Percentiles rank a stretch among this genome's conserved stretches.
Evolutionary conservation across 2,113 vertebrate species (phyloP).

Genomic region (Thymallus thymallus): DNA sequence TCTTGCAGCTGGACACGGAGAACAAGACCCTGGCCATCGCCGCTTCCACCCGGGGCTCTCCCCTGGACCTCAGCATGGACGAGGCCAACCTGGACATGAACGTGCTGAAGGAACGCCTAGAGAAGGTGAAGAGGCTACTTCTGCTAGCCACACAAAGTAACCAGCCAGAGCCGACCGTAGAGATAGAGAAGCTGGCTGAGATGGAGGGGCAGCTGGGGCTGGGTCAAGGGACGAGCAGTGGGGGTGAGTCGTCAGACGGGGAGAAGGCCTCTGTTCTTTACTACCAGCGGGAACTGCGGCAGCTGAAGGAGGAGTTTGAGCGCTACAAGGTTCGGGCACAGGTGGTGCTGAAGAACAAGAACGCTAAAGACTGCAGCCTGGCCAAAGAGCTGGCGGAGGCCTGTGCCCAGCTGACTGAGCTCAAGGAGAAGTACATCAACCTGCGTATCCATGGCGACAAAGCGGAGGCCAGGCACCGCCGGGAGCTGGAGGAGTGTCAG

Average conservation of each 20-base stretch:
- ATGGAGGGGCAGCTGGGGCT: constrained; percentile 42
- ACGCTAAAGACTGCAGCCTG: constrained; percentile 77
- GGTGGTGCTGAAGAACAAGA: constrained; percentile 89
- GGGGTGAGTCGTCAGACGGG: constrained; percentile 50
- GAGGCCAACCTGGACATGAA: constrained; percentile 79
- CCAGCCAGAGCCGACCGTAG: constrained; percentile 56
- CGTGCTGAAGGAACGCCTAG: constrained; percentile 81
- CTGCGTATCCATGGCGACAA: constrained; percentile 84
- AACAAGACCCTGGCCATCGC: constrained; percentile 88
- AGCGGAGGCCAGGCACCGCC: constrained; percentile 67
- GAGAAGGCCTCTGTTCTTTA: constrained; percentile 72
- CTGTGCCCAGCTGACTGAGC: constrained; percentile 84
- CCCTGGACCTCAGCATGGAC: constrained; percentile 66
- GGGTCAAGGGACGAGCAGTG: constrained; percentile 12
- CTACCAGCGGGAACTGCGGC: constrained; percentile 88
- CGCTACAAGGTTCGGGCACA: constrained; percentile 90
- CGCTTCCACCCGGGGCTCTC: constrained; percentile 65
- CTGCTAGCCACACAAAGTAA: constrained; percentile 63
- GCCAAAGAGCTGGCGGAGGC: constrained; percentile 85
- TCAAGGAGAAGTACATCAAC: constrained; percentile 87
- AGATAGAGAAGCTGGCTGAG: constrained; percentile 69
- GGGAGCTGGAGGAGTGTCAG: constrained; percentile 69
- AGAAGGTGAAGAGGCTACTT: constrained; percentile 82
- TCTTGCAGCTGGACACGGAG: constrained; percentile 88
- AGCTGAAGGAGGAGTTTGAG: constrained; percentile 92